Conservation (phyloP, 2,888 invertebrate genomes). For the Habroteleia sp. region DNA sequence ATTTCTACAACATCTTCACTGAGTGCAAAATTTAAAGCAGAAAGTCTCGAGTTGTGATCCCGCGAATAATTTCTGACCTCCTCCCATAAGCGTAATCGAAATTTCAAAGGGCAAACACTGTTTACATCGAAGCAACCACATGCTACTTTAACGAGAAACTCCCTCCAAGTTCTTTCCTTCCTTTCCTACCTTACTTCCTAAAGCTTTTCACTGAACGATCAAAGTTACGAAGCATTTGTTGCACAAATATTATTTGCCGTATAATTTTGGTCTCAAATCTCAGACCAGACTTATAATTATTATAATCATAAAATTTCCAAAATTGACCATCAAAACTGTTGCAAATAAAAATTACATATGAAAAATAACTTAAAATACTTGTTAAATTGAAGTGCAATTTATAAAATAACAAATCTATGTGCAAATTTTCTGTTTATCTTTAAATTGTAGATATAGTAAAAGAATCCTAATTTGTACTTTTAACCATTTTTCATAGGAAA, state of each 20-base stretch:
- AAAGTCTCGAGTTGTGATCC: constrained; percentile 42
- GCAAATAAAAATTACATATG: too few relatives aligned
- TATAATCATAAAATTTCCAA: too few relatives aligned
- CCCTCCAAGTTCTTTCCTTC: constrained; percentile 34
- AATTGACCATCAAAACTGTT: too few relatives aligned
- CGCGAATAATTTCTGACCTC: constrained; percentile 33
- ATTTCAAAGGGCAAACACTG: constrained; percentile 54
- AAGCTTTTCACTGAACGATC: constrained; percentile 55
- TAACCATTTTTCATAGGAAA: too few relatives aligned
- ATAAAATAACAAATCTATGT: too few relatives aligned
- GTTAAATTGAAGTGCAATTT: too few relatives aligned
- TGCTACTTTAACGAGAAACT: constrained; percentile 54
- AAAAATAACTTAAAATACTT: too few relatives aligned
- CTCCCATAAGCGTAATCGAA: constrained; percentile 30
- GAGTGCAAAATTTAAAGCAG: constrained; percentile 43
- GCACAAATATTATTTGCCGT: constrained; percentile 6
- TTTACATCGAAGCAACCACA: constrained; percentile 51
- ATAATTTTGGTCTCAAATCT: constrained; percentile 11
- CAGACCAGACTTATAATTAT: neutral
- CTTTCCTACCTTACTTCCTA: constrained; percentile 56
- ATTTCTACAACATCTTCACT: constrained; percentile 34
- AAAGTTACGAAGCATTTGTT: constrained; percentile 51
- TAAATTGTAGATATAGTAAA: too few relatives aligned
- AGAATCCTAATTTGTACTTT: too few relatives aligned
- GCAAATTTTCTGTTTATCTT: too few relatives aligned